Base-by-base conservation (phyloP, 2,888 invertebrate species). In the Octonoba sinensis region DNA sequence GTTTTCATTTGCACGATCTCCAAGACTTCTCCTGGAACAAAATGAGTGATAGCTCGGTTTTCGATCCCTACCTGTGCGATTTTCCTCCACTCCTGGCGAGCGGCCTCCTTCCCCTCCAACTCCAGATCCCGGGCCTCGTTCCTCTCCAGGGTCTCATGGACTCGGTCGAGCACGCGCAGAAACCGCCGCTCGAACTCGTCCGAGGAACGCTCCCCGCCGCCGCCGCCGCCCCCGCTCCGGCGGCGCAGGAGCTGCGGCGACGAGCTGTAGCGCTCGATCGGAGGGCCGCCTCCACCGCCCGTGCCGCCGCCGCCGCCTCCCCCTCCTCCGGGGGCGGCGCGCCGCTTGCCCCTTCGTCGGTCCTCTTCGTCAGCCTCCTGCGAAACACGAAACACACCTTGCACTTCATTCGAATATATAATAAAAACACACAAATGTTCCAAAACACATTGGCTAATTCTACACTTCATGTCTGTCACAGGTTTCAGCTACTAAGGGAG, bases 171-270 rank as follows among this genome's bases (percentile, higher is more conserved):
- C 65, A 82, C 75, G 65, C 82, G 47, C 44, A 82, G 56, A 24
- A 82, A 82, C 24, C 82, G 46, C 22, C 82, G 22, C 44, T 82
- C 82, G 44, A 82, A 82, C 70, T 82, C 74, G n/a, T 82, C 82
- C 0, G 79, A 79, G 12, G 79, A 79, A 15, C 79, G 22, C 47
- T 79, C 79, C 2, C 64, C 64, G 36, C 72, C 62, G 2, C 59
- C 66, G 1, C 73, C 56, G 8, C 47, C 20, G 4, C 76, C 62
- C 1, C 74, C 57, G 22, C 79, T 16, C 36, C 79, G 49, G 20
- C 79, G 51, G 18, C 67, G 73, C 47, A 79, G 64, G 62, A 69
- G 79, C 3, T 67, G 79, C 11, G 79, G 69, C 13, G 79, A 79
- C 69, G 67, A 69, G 62, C 73, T 73, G n/a, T 73, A 46, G n/a